Evolutionary conservation across 2,888 invertebrate species (phyloP).

Genomic region (Dysmachus trigonus): DNA sequence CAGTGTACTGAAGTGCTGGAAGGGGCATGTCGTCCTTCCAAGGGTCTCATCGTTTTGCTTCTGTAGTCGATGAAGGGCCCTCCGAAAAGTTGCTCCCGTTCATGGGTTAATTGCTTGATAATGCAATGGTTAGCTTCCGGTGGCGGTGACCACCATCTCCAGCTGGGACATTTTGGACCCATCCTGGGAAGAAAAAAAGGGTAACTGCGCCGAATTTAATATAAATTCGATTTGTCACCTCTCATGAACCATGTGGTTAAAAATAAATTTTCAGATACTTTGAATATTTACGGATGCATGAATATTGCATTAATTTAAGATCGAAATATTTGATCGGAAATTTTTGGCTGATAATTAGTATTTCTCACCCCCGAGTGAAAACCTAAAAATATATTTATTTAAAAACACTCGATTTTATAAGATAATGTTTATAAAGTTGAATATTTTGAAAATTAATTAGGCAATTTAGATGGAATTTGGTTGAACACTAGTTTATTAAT

Average conservation of each 20-base stretch:
- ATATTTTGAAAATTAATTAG: too few relatives aligned
- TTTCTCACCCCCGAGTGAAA: too few relatives aligned
- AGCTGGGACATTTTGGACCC: background rate
- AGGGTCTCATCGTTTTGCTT: conserved; percentile 1
- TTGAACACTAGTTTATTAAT: too few relatives aligned
- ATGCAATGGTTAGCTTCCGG: conserved; percentile 49
- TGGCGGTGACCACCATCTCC: background rate
- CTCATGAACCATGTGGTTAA: background rate
- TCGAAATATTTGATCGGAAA: background rate
- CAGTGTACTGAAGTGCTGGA: background rate
- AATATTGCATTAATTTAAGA: background rate
- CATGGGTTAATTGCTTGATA: conserved; percentile 52
- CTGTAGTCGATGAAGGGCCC: conserved; percentile 4
- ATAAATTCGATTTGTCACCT: conserved; percentile 48
- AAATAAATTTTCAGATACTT: background rate
- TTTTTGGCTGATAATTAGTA: too few relatives aligned
- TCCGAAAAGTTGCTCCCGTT: conserved; percentile 39
- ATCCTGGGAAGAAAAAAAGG: background rate
- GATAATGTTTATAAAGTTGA: too few relatives aligned
- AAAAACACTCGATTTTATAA: too few relatives aligned
- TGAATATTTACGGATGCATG: too few relatives aligned
- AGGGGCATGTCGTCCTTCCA: conserved; percentile 13
- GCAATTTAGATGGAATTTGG: too few relatives aligned
- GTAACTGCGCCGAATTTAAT: conserved; percentile 41
- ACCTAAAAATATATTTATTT: too few relatives aligned